phyloP scores from a whole-genome alignment of 2,888 invertebrate genomes.

The Apamea epomidion region DNA sequence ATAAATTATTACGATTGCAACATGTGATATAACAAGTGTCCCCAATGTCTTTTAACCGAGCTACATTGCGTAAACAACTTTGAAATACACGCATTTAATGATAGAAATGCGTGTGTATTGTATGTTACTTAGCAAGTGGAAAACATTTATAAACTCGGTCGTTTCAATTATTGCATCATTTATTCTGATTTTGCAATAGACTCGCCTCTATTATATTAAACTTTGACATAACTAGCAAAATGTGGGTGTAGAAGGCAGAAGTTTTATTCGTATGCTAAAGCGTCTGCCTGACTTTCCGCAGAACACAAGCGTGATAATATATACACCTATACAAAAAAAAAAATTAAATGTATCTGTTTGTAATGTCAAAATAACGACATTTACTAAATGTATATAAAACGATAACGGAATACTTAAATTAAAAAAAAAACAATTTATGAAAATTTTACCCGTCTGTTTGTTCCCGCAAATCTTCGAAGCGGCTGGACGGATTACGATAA shows the following conservation, averaged over 20 bases:
- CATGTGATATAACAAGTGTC: constrained; percentile 33
- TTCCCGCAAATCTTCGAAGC: no score
- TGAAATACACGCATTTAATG: constrained; percentile 44
- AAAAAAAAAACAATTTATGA: no score
- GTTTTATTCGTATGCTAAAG: neutral
- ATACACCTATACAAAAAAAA: no score
- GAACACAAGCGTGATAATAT: neutral
- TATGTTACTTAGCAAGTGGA: neutral
- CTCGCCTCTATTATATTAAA: no score
- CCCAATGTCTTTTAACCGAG: neutral
- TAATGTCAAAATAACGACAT: no score
- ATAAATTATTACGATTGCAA: constrained; percentile 21
- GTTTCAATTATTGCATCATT: neutral
- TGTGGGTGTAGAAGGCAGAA: neutral
- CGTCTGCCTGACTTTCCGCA: neutral
- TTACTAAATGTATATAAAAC: no score
- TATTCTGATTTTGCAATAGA: neutral
- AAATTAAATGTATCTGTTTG: no score
- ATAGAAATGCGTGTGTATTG: constrained; percentile 38
- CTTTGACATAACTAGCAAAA: neutral
- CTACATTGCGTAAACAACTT: constrained; percentile 1
- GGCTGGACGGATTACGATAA: no score
- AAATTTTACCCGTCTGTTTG: no score
- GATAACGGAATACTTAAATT: no score
- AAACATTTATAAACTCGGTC: neutral